A percentile compares a stretch with the other conserved stretches of the same genome.
These are phyloP conservation scores for Cephus nigrinus DNA, from an alignment of 2,888 invertebrate genomes.

Conservation along the genomic window DNA sequence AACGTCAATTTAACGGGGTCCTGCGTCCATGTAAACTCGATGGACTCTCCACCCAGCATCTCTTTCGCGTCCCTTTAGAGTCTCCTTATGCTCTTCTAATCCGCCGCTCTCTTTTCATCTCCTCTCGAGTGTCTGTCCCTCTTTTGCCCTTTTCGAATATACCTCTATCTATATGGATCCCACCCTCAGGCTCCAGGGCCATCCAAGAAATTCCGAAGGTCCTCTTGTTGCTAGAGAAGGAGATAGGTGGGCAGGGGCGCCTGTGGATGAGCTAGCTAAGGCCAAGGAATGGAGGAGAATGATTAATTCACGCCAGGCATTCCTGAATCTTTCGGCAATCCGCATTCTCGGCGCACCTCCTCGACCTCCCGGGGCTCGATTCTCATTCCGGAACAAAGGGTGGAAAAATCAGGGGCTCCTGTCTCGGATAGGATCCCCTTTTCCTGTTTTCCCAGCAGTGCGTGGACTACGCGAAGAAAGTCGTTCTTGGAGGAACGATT, in stretches of 20 bases:
- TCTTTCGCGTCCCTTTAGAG: background rate
- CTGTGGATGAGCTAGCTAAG: background rate
- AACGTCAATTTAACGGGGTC: conserved; percentile 6
- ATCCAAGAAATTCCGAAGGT: background rate
- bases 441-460: background rate
- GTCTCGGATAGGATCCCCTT: background rate
- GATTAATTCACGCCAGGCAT: background rate
- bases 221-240: background rate
- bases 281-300: background rate
- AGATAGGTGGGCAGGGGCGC: background rate
- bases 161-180: background rate
- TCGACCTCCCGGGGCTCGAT: background rate
- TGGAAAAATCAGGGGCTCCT: background rate
- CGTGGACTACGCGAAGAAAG: background rate
- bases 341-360: background rate
- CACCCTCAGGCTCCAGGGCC: background rate
- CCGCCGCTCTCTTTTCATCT: background rate
- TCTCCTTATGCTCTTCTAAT: background rate
- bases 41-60: background rate
- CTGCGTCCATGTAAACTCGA: background rate
- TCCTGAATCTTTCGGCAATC: background rate
- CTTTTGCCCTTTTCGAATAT: background rate
- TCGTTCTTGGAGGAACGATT: background rate
- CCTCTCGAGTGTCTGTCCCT: background rate
- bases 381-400: background rate